Conservation (phyloP, 1,140 invertebrate species). For the Psix sp. region DNA sequence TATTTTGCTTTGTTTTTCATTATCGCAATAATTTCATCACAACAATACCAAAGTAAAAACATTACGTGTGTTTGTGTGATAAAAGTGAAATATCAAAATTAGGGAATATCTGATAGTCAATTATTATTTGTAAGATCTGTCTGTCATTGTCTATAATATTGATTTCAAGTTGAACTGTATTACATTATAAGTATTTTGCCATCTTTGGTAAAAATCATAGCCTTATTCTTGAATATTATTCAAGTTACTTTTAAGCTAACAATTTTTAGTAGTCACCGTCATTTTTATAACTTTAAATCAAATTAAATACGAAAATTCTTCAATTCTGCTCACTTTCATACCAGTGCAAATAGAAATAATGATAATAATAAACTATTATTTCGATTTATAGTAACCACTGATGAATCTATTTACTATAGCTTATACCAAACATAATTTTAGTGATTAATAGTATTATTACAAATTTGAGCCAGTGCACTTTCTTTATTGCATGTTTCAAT, state of each 20-base stretch:
- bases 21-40: neutral
- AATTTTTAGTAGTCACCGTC: neutral
- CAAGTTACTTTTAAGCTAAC: neutral
- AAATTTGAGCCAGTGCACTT: slow-evolving; percentile 11
- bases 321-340: slow-evolving; percentile 14
- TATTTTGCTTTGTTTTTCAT: slow-evolving; percentile 1
- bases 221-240: slow-evolving; percentile 20
- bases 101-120: slow-evolving; percentile 22
- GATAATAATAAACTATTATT: no score
- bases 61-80: no score
- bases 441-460: slow-evolving; percentile 15
- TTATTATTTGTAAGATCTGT: slow-evolving; percentile 6
- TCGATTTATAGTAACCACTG: no score
- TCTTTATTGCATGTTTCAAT: neutral
- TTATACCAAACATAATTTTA: slow-evolving; percentile 23
- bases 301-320: slow-evolving; percentile 5
- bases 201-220: neutral
- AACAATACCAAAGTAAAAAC: no score
- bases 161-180: slow-evolving; percentile 3
- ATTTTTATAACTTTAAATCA: slow-evolving; percentile 8
- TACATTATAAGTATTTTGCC: slow-evolving; percentile 13
- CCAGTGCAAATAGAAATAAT: slow-evolving; percentile 15
- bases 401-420: slow-evolving; percentile 21
- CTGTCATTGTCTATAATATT: slow-evolving; percentile 2
- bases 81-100: slow-evolving; percentile 36